Conservation (phyloP, 2,113 vertebrate genomes). For the Takifugu bimaculatus region DNA sequence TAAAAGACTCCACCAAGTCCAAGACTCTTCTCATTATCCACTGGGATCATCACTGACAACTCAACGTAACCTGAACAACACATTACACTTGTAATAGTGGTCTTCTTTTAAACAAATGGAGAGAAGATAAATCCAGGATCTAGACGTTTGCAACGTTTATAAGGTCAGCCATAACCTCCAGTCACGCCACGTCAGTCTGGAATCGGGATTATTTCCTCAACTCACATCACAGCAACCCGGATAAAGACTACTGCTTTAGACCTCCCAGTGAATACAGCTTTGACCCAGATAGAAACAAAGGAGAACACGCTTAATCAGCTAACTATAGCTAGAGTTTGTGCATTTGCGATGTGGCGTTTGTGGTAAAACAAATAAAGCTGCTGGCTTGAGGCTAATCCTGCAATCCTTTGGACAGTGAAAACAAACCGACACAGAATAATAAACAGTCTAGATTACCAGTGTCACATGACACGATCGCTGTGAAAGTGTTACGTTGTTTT, state of each 20-base stretch:
- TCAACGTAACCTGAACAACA: no score
- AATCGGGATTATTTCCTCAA: slow-evolving; percentile 8
- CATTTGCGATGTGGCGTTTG: not conserved
- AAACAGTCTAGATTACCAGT: slow-evolving; percentile 15
- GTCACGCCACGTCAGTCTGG: slow-evolving; percentile 23
- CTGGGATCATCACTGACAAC: no score
- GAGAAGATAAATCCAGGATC: not conserved
- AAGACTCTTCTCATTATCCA: no score
- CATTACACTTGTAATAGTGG: slow-evolving; percentile 1
- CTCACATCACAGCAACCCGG: not conserved
- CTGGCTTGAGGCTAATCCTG: not conserved
- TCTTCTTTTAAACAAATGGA: slow-evolving; percentile 16
- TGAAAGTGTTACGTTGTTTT: not conserved
- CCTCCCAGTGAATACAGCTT: not conserved
- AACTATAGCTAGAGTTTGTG: not conserved
- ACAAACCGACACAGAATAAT: not conserved
- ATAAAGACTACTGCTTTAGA: not conserved
- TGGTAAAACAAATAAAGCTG: not conserved
- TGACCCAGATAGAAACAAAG: slow-evolving; percentile 6
- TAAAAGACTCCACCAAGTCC: no score
- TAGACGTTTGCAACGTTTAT: slow-evolving; percentile 22
- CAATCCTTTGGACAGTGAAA: not conserved
- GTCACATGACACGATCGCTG: not conserved
- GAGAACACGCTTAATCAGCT: slow-evolving; percentile 2
- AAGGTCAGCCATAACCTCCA: slow-evolving; percentile 22